Base-by-base conservation (phyloP, 1,140 invertebrate species). In the Diuraphis noxia region DNA sequence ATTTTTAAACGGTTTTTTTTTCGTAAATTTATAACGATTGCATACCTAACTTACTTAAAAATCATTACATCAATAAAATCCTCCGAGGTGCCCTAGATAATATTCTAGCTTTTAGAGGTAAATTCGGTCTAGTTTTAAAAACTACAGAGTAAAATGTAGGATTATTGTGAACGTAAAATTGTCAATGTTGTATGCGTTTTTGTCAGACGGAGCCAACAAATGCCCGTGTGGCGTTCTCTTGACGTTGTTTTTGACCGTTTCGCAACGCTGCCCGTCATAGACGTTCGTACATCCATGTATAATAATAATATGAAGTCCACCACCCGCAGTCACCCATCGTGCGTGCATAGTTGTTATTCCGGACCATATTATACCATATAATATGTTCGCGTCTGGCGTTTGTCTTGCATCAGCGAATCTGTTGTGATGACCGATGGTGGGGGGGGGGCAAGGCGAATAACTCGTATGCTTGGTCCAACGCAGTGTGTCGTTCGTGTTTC, bases 321-420 rank as follows among this genome's bases (percentile, higher is more conserved):
- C 88, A 34, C 88, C 88, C 46, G 40, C 88, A 72, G 88, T 90
- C 72, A 9, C 72, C 88, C 46, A n/a, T 77, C 38, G 72, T 34
- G 88, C 46, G 17, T 40, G 40, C 6, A 40, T 40, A 30, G 36
- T 82, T 79, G 25, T 84, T 52, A 52, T 88, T 63, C 41, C 89
- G 41, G 38, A 91, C 46, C 89, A 52, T 63, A 52, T 52, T 52
- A 25, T 25, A n/a, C 34, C n/a, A n/a, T 72, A 72, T 72, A 72
- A n/a, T 72, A 72, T 17, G 89, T 52, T 40, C 56, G 30, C 30
- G 89, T 91, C 89, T 91, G 77, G 77, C 34, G 89, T 82, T 91
- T 82, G 89, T 91, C 77, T 91, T 91, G 89, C 89, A 91, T 81
- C 89, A 91, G 77, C 43, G 89, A 49, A 52, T 52, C 38, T n/a